Percentiles rank a stretch among this genome's conserved stretches.
phyloP scores from a whole-genome alignment of 2,888 invertebrate genomes.

The Leucoptera coffeella region DNA sequence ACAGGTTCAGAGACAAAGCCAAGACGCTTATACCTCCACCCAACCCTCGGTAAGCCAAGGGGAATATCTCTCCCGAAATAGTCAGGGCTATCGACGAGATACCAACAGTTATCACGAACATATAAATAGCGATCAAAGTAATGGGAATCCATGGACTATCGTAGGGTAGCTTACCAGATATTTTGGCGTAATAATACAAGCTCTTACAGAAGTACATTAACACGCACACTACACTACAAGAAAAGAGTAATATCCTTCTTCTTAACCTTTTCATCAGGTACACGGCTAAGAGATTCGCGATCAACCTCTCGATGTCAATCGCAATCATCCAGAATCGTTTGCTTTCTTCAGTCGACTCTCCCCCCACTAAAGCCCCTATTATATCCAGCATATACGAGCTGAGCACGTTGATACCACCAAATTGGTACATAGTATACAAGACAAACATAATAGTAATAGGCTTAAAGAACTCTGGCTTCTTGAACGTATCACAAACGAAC shows the following conservation, averaged over 20 bases:
- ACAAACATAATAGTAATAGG: conserved; percentile 56
- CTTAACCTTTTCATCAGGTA: conserved; percentile 54
- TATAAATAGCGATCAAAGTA: conserved; percentile 45
- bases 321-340: conserved; percentile 59
- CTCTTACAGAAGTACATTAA: conserved; percentile 52
- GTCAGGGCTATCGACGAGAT: conserved; percentile 65
- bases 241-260: conserved; percentile 53
- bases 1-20: conserved; percentile 58
- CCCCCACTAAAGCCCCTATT: conserved; percentile 52
- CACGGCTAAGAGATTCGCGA: conserved; percentile 57
- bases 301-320: conserved; percentile 56
- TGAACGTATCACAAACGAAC: conserved; percentile 18
- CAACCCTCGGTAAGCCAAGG: conserved; percentile 54
- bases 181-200: conserved; percentile 26
- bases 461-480: conserved; percentile 50
- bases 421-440: conserved; percentile 60
- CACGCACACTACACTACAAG: conserved; percentile 54
- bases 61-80: conserved; percentile 65
- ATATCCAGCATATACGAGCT: conserved; percentile 64
- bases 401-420: conserved; percentile 64
- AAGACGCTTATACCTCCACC: conserved; percentile 61
- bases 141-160: conserved; percentile 42
- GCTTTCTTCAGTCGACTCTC: conserved; percentile 45
- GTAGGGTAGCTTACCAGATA: conserved; percentile 17
- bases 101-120: conserved; percentile 54